A percentile compares a stretch with the other conserved stretches of the same genome.
Evolutionary conservation across 2,797 vertebrate genomes (phyloP).

Genomic region (Sebastiscus albofasciatus): DNA sequence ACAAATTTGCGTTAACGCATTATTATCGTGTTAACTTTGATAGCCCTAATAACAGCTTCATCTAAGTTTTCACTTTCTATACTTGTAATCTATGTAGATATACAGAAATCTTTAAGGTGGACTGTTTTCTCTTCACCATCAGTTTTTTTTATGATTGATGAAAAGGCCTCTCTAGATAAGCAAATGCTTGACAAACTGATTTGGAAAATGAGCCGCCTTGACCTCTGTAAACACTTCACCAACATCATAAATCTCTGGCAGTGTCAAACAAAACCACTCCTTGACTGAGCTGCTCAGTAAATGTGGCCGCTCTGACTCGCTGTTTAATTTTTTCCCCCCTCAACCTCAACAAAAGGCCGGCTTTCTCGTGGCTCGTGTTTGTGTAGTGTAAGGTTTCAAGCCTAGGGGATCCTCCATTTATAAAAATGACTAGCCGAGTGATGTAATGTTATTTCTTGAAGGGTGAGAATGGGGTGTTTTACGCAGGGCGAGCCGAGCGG

Average conservation of each 20-base stretch:
- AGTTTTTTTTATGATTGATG: constrained; percentile 63
- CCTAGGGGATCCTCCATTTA: constrained; percentile 84
- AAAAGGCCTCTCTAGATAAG: constrained; percentile 75
- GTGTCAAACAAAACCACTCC: constrained; percentile 76
- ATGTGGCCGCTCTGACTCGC: constrained; percentile 53
- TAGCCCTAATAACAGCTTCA: not conserved
- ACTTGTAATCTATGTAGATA: not conserved
- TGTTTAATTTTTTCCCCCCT: constrained; percentile 61
- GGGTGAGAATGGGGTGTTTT: constrained; percentile 85
- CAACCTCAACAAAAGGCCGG: constrained; percentile 84
- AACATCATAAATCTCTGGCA: constrained; percentile 76
- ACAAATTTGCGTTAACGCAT: fast-evolving
- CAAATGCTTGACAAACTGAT: constrained; percentile 79
- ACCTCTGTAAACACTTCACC: constrained; percentile 77
- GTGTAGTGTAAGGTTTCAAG: constrained; percentile 90
- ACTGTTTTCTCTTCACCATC: constrained; percentile 19
- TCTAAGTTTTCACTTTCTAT: not conserved
- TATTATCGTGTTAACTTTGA: no score
- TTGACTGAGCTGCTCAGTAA: constrained; percentile 59
- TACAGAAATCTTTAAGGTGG: constrained; percentile 17
- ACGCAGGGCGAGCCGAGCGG: constrained; percentile 81
- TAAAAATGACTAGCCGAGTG: constrained; percentile 85
- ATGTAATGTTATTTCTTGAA: constrained; percentile 92
- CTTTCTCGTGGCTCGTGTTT: constrained; percentile 89
- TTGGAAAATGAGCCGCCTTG: constrained; percentile 76